Base-by-base conservation (phyloP, 2,797 vertebrate genomes). In the Thunnus albacares region DNA sequence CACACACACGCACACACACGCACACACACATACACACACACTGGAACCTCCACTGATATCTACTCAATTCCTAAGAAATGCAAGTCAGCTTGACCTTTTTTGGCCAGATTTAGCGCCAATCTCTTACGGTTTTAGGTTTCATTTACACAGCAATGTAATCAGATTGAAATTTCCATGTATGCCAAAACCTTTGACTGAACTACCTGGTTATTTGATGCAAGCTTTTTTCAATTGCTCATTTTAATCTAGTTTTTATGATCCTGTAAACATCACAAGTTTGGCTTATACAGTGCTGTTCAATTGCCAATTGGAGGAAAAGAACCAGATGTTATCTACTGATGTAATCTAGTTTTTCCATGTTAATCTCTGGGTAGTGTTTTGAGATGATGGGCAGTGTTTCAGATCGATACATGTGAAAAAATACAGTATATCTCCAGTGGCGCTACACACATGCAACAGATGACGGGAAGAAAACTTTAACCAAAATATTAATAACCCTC, bases 251-350 rank as follows among this genome's bases (percentile, higher is more conserved):
- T 28, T 56, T 55, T 15, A 38, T 15, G 17, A 49, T 72, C 18
- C 67, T 26, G 30, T 59, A 62, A 41, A 43, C n/a, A 30, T 24
- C 5, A 24, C 20, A 22, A 1, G 1, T n/a, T 66, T 79, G 60
- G n/a, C 43, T 59, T 30, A 10, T 6, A 20, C 1, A 1, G 2
- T 22, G 8, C 6, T 11, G 51, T 65, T 30, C 51, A 73, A 1
- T 55, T 51, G 38, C 38, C 62, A 81, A 12, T 6, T 55, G 7
- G 15, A 49, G 13, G 33, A n/a, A 76, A 61, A 18, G 13, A 68
- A 43, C 22, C 24, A 18, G 38, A 26, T 62, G 14, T 17, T 2
- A 71, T 26, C 20, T 49, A 20, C 35, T 41, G 49, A 65, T 49
- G 9, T 22, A 66, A 53, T 71, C n/a, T 26, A 4, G 33, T 1